A percentile compares a stretch with the other conserved stretches of the same genome.
Conservation (phyloP, 2,113 vertebrate species). For the Malaclemys terrapin region DNA sequence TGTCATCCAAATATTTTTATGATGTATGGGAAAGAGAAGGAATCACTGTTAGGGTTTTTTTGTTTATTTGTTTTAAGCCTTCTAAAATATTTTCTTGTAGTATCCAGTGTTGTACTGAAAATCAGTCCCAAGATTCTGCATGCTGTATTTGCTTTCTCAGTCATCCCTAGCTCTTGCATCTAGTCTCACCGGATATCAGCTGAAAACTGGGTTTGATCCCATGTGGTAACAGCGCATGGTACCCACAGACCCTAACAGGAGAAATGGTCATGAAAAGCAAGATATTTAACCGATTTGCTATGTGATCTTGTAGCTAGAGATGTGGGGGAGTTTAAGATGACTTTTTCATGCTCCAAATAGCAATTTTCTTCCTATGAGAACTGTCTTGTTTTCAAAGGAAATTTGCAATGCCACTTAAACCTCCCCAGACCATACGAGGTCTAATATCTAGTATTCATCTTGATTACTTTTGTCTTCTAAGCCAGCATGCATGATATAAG, state of each 20-base stretch:
- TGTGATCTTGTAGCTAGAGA: neutral
- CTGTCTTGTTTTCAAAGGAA: neutral
- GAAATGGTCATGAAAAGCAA: neutral
- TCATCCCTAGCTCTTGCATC: neutral
- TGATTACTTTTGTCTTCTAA: neutral
- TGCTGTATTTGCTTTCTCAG: neutral
- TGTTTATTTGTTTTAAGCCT: neutral
- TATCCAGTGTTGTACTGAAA: neutral
- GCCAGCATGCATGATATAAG: neutral
- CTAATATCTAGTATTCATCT: neutral
- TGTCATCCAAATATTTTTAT: neutral
- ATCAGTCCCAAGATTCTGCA: neutral
- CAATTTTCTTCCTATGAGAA: neutral
- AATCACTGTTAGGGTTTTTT: neutral
- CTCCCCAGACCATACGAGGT: rapidly evolving
- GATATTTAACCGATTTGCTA: rapidly evolving
- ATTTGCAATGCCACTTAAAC: neutral
- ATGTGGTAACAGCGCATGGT: too few relatives aligned
- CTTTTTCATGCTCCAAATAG: neutral
- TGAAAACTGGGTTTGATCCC: neutral
- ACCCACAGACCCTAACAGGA: rapidly evolving
- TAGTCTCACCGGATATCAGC: neutral
- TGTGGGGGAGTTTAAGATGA: neutral
- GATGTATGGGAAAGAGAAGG: neutral
- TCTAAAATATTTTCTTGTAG: neutral